Evolutionary conservation across 2,888 invertebrate species (phyloP).

Genomic region (Cephus sareptanus): DNA sequence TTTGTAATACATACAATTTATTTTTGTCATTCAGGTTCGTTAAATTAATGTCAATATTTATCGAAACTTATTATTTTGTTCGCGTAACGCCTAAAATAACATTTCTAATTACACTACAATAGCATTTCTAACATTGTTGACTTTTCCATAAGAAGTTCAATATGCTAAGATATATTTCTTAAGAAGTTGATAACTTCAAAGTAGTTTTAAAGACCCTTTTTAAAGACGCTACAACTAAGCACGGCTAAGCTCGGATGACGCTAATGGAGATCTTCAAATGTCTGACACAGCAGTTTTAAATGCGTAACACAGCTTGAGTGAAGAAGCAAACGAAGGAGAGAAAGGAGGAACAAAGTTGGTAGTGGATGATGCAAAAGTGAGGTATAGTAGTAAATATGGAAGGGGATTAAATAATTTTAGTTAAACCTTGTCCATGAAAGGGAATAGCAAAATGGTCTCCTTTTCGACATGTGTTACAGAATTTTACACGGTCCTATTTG

Average conservation of each 20-base stretch:
- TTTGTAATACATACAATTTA: too few relatives aligned
- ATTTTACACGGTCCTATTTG: background rate
- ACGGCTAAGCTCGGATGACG: background rate
- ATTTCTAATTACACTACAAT: background rate
- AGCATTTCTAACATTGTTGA: background rate
- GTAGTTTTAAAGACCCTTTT: background rate
- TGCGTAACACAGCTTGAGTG: background rate
- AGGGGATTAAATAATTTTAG: background rate
- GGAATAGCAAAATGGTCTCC: background rate
- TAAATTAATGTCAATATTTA: background rate
- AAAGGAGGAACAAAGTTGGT: background rate
- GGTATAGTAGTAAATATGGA: background rate
- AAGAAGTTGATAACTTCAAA: background rate
- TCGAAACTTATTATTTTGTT: background rate
- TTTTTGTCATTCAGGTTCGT: background rate
- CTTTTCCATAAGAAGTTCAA: background rate
- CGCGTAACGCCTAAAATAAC: background rate
- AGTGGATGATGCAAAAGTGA: background rate
- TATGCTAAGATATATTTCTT: background rate
- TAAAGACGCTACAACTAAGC: background rate
- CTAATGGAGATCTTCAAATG: background rate
- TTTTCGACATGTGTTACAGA: background rate
- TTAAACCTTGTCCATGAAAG: background rate
- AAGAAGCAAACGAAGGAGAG: background rate
- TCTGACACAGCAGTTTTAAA: background rate